A percentile compares a stretch with the other conserved stretches of the same genome.
These are phyloP conservation scores for Heliconius melpomene DNA, from an alignment of 1,140 invertebrate species.

Conservation along the genomic window DNA sequence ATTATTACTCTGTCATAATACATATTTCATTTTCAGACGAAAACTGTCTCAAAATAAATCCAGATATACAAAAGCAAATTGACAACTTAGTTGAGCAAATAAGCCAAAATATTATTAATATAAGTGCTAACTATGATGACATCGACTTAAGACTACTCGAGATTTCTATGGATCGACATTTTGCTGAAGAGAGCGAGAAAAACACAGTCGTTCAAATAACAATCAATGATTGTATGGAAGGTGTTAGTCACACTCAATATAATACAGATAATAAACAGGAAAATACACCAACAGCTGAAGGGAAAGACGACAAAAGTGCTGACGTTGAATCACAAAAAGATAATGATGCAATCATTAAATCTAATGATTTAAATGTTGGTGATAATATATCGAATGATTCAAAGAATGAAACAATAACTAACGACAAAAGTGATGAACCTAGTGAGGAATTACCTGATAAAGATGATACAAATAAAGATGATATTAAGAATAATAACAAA, in stretches of 20 bases:
- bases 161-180: constrained; percentile 11
- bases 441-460: background rate
- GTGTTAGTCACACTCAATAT: background rate
- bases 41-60: constrained; percentile 12
- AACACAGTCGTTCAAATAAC: background rate
- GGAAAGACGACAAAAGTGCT: background rate
- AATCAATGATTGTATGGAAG: constrained; percentile 4
- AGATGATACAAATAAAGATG: background rate
- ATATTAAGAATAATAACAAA: background rate
- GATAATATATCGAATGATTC: background rate
- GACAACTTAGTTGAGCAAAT: background rate
- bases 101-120: background rate
- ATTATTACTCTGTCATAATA: background rate
- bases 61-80: background rate
- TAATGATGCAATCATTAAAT: background rate
- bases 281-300: background rate
- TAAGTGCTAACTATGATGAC: constrained; percentile 17
- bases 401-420: background rate
- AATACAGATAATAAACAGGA: background rate
- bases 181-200: background rate
- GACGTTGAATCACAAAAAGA: background rate
- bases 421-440: background rate
- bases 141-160: constrained; percentile 10
- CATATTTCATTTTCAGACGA: constrained; percentile 11
- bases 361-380: background rate